Base-by-base conservation (phyloP, 2,797 vertebrate genomes). In the Poeciliopsis paucimaculata region DNA sequence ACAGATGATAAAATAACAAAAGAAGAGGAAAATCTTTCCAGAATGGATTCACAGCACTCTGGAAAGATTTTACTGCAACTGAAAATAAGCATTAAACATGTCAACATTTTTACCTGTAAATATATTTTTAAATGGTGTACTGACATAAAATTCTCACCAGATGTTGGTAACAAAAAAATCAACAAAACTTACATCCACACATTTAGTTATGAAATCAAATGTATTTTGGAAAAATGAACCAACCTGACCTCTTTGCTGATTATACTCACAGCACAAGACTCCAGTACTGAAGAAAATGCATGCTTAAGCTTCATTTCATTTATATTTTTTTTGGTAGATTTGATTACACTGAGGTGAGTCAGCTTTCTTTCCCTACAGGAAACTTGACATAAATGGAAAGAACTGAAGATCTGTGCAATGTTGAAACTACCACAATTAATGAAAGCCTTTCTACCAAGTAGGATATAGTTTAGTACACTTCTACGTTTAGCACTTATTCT, bases 11-110 rank as follows among this genome's bases (percentile, higher is more conserved):
- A 89, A 87, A 84, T 68, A 79, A 76, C 26, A 55, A 72, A 80
- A 72, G 55, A 77, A 73, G 74, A 39, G 4, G 31, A 86, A 82
- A 86, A 46, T 71, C 26, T 82, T 85, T 43, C 66, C 83, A 83
- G 87, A 85, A 75, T 77, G 79, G 2, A 70, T 43, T 70, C 66
- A 43, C 66, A 43, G 39, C 66, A 70, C 3, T 70, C 39, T n/a
- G 23, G 39, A 43, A 68, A 68, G 36, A 39, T 41, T 41, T 68
- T 41, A 41, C 36, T 26, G 4, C 20, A 68, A 68, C 18, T 41
- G 39, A 39, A 68, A 68, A 41, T 68, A n/a, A 13, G 12, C 3
- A 39, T 34, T 68, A 70, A 26, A n/a, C 34, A 66, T 34, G 28
- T 34, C 64, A 39, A 66, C 39, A 41, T 70, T 43, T 68, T 70